Evolutionary conservation across 2,797 vertebrate genomes (phyloP).

Genomic region (Neostethus bicornis): DNA sequence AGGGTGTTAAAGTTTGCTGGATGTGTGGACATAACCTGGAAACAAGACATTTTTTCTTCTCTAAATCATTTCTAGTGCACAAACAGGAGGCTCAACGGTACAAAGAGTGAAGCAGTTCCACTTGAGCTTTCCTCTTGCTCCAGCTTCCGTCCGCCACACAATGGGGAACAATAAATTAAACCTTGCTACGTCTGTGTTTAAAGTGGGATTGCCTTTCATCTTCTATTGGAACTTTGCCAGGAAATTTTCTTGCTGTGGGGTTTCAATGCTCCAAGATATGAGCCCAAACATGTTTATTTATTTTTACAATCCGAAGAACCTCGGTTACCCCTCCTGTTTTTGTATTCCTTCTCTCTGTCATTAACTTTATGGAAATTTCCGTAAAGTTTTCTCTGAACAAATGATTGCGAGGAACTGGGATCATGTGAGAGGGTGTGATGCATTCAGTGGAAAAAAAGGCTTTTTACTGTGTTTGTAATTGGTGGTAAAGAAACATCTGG

Average conservation of each 20-base stretch:
- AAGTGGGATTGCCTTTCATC: conserved; percentile 77
- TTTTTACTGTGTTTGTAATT: conserved; percentile 42
- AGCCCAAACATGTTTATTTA: conserved; percentile 82
- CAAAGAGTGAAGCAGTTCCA: conserved; percentile 42
- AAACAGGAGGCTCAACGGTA: conserved; percentile 31
- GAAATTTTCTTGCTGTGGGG: conserved; percentile 62
- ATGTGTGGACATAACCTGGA: conserved; percentile 43
- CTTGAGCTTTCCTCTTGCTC: conserved; percentile 67
- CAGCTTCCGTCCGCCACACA: conserved; percentile 63
- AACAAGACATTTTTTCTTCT: conserved; percentile 13
- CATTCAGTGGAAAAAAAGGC: conserved; percentile 41
- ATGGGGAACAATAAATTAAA: conserved; percentile 74
- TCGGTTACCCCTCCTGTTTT: conserved; percentile 24
- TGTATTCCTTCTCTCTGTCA: conserved; percentile 42
- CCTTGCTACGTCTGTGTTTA: conserved; percentile 66
- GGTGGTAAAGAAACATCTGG: conserved; percentile 68
- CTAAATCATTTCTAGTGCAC: conserved; percentile 46
- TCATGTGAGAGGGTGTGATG: conserved; percentile 21
- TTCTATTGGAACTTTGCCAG: conserved; percentile 67
- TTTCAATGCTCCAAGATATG: conserved; percentile 65
- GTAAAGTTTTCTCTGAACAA: conserved; percentile 47
- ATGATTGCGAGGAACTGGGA: conserved; percentile 30
- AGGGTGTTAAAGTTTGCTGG: conserved; percentile 34
- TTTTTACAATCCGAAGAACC: conserved; percentile 74
- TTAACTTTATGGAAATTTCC: conserved; percentile 78